Base-by-base conservation (phyloP, 2,113 vertebrate genomes). In the Percina caprodes region DNA sequence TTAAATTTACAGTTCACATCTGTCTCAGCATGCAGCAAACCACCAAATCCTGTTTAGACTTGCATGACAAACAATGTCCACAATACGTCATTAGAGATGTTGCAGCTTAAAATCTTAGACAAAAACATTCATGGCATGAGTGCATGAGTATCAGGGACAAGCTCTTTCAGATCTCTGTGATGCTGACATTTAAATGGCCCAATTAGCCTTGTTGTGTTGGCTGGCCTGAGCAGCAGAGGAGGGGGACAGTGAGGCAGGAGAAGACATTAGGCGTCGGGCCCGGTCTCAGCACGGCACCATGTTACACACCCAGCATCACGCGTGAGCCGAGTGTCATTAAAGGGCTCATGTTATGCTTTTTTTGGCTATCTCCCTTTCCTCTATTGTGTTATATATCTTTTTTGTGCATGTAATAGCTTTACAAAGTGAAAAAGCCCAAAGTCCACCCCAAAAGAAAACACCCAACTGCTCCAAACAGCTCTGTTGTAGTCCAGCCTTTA, bases 131-230 rank as follows among this genome's bases (percentile, higher is more conserved):
- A 5, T 18, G 63, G 33, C 26, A 19, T 5, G 45, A 60, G 12
- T 18, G 65, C 45, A 30, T 24, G 62, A 24, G 35, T 58, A 24
- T 18, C 4, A 52, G 59, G 13, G 30, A 69, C 23, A 63, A 61
- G 73, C 42, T 70, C 21, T 68, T 45, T 54, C 39, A 63, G 56
- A 74, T 33, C 60, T 82, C 71, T 67, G 54, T 52, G 60, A 79
- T 65, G 69, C 80, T 86, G 83, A 88, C 87, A 84, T 89, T 83
- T 88, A 86, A 88, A 84, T 79, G 79, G 82, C 54, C 82, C 74
- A 65, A 62, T 85, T 88, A 80, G 76, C 73, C 73, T 74, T 15
- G 73, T 80, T 51, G 45, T 74, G 74, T 60, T 80, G 59, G 62
- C 79, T 62, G 77, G 78, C 30, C 60, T 26, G 68, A 55, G 69